These are phyloP conservation scores for Sinocyclocheilus anshuiensis DNA, from an alignment of 2,113 vertebrate genomes.

Conservation along the genomic window DNA sequence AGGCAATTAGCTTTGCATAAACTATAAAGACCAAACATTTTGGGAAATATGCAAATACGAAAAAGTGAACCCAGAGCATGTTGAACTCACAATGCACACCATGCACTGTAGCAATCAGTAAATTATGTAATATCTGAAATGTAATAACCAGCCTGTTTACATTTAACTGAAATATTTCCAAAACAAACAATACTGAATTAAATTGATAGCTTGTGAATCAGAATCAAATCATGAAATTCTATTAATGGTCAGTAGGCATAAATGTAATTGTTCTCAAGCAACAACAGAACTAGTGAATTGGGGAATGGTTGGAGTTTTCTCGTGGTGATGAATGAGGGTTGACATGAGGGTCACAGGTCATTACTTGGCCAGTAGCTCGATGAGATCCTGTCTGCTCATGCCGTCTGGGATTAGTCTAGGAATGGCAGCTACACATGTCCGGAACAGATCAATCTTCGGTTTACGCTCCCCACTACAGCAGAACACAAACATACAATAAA, in stretches of 20 bases:
- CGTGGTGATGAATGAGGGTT: not conserved
- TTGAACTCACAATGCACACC: not conserved
- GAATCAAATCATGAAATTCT: not conserved
- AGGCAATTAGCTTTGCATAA: not conserved
- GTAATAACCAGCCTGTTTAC: not conserved
- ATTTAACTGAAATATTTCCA: too few relatives aligned
- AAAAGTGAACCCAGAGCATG: not conserved
- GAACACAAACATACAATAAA: not conserved
- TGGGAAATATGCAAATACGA: not conserved
- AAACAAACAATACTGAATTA: not conserved
- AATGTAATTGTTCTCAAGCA: not conserved
- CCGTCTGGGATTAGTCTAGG: slow-evolving; percentile 97
- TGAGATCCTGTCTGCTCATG: slow-evolving; percentile 98
- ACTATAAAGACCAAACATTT: not conserved
- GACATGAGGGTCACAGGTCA: slow-evolving; percentile 17
- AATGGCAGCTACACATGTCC: slow-evolving; percentile 97
- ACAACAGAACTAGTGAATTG: slow-evolving; percentile 1
- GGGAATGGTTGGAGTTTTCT: not conserved
- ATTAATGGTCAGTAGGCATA: not conserved
- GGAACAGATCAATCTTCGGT: slow-evolving; percentile 98
- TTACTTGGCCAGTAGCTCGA: slow-evolving; percentile 96
- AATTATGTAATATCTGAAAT: not conserved
- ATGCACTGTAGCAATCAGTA: not conserved
- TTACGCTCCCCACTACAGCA: slow-evolving; percentile 92
- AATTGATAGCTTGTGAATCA: not conserved